These are phyloP conservation scores for Falco rusticolus DNA, from an alignment of 2,797 vertebrate species.

Conservation along the genomic window DNA sequence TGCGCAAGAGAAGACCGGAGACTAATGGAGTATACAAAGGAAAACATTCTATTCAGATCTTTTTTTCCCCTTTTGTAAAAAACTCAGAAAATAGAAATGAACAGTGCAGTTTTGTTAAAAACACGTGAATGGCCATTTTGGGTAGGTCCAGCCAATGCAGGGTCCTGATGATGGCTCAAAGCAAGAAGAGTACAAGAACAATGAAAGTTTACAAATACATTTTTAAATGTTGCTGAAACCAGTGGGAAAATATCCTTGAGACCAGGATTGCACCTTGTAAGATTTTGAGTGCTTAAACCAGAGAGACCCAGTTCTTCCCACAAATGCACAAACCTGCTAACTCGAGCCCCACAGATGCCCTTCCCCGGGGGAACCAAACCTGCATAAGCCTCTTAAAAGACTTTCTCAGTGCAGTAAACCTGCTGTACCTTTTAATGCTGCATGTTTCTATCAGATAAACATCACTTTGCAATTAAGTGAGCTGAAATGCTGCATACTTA, in stretches of 20 bases:
- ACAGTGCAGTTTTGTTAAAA: not conserved
- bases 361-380: constrained; percentile 37
- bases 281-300: constrained; percentile 24
- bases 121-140: not conserved
- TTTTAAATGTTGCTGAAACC: not conserved
- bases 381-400: constrained; percentile 1
- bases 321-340: not conserved
- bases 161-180: not conserved
- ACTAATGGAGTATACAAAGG: not conserved
- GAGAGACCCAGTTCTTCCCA: constrained; percentile 51
- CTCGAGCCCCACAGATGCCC: not conserved
- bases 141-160: not conserved
- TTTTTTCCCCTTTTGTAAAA: not conserved
- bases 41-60: not conserved
- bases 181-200: not conserved
- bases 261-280: not conserved
- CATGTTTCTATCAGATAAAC: constrained; percentile 60
- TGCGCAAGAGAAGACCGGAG: not conserved
- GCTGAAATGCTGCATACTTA: constrained; percentile 39
- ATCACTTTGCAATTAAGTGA: constrained; percentile 44
- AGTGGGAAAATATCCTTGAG: not conserved
- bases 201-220: not conserved
- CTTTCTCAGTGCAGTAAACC: constrained; percentile 28
- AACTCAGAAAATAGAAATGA: not conserved
- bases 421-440: constrained; percentile 35